Percentiles rank a stretch among this genome's conserved stretches.
phyloP scores from a whole-genome alignment of 2,113 vertebrate species.

The Marmota monax region DNA sequence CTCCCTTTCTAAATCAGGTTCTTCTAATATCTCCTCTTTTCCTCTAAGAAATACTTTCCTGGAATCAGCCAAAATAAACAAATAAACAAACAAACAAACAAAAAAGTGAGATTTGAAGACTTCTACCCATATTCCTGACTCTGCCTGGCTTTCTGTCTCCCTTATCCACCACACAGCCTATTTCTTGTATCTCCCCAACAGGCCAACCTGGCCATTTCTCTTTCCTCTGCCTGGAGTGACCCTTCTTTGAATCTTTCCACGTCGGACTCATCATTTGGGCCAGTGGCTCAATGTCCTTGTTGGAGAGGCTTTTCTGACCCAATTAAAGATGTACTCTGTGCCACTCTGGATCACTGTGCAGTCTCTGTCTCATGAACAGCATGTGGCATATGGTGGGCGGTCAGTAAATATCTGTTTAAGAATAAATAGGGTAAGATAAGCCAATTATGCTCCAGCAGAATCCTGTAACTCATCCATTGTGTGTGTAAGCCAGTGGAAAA shows the following conservation, averaged over 20 bases:
- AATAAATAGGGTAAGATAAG: conserved; percentile 30
- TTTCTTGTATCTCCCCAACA: not conserved
- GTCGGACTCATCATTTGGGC: not conserved
- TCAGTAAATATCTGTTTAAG: not conserved
- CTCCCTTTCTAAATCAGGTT: not conserved
- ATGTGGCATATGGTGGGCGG: not conserved
- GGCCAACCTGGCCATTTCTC: not conserved
- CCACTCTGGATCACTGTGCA: not conserved
- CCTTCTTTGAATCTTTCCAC: not conserved
- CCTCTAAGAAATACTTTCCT: conserved; percentile 34
- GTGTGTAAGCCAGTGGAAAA: not conserved
- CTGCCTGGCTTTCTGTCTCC: not conserved
- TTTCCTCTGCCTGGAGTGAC: not conserved
- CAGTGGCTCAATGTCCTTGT: not conserved
- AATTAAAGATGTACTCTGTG: not conserved
- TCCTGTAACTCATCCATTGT: not conserved
- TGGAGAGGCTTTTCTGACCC: not conserved
- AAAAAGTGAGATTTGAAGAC: not conserved
- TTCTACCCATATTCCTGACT: not conserved
- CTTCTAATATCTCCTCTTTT: conserved; percentile 29
- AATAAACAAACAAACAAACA: not conserved
- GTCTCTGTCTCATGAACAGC: not conserved
- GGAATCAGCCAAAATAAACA: not conserved
- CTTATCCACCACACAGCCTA: not conserved
- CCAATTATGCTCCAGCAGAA: not conserved